phyloP scores from a whole-genome alignment of 2,888 invertebrate species.

The Gymnocheta viridis region DNA sequence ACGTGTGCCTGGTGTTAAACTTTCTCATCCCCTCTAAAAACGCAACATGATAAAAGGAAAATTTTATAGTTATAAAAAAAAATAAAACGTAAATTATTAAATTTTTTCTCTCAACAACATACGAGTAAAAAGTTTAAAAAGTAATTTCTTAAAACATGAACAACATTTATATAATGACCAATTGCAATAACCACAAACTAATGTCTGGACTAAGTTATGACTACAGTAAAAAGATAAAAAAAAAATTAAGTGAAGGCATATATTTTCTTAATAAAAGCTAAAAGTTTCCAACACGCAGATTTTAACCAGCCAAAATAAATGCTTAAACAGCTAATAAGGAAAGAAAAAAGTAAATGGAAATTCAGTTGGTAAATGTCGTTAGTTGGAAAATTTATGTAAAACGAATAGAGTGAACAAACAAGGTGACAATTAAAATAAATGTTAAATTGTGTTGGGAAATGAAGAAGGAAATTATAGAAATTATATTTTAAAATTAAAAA shows the following conservation, averaged over 20 bases:
- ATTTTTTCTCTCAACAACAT: background rate
- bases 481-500: no score
- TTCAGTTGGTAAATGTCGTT: constrained; percentile 2
- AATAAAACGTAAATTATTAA: background rate
- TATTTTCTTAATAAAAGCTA: background rate
- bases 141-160: constrained; percentile 54
- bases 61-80: background rate
- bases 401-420: constrained; percentile 48
- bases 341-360: constrained; percentile 43
- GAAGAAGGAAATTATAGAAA: constrained; percentile 22
- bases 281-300: constrained; percentile 59
- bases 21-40: constrained; percentile 11
- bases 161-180: constrained; percentile 63
- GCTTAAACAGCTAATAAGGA: constrained; percentile 1
- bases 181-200: constrained; percentile 21
- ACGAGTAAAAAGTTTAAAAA: constrained; percentile 23
- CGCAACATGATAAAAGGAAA: constrained; percentile 22
- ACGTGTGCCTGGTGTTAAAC: constrained; percentile 4
- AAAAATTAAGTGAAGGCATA: constrained; percentile 36
- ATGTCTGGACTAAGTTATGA: constrained; percentile 45
- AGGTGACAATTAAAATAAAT: constrained; percentile 63
- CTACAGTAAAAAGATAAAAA: constrained; percentile 9
- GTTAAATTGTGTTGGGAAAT: constrained; percentile 29
- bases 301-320: constrained; percentile 14
- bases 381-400: constrained; percentile 29